A percentile compares a stretch with the other conserved stretches of the same genome.
Evolutionary conservation across 2,888 invertebrate genomes (phyloP).

Genomic region (Drosophila eohydei): DNA sequence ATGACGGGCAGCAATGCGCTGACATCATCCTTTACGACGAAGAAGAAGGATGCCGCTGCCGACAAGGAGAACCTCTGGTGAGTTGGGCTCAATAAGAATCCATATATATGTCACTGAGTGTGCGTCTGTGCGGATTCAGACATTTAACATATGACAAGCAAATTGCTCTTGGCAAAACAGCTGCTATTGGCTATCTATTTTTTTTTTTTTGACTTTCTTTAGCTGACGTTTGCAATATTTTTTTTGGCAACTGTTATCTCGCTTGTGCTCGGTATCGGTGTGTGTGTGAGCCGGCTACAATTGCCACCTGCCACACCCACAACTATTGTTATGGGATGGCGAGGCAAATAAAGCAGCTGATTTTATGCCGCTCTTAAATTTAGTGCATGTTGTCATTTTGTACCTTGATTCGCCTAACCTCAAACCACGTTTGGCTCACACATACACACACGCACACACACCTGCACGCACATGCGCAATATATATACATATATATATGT

Average conservation of each 20-base stretch:
- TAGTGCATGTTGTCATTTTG: slow-evolving; percentile 57
- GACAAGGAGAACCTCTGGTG: slow-evolving; percentile 84
- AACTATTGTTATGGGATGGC: not conserved
- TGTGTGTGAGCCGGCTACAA: slow-evolving; percentile 35
- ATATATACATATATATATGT: not conserved
- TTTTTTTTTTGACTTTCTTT: slow-evolving; percentile 52
- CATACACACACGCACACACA: slow-evolving; percentile 19
- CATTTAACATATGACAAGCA: slow-evolving; percentile 4
- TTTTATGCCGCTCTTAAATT: slow-evolving; percentile 39
- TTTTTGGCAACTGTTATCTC: slow-evolving; percentile 19
- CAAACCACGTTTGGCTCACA: slow-evolving; percentile 54
- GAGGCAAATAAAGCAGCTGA: slow-evolving; percentile 52
- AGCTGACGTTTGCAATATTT: slow-evolving; percentile 67
- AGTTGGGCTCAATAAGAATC: slow-evolving; percentile 43
- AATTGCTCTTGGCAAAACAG: slow-evolving; percentile 25
- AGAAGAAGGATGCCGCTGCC: slow-evolving; percentile 83
- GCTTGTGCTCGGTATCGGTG: slow-evolving; percentile 1
- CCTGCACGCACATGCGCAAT: slow-evolving; percentile 10
- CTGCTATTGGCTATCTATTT: slow-evolving; percentile 32
- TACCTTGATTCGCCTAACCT: slow-evolving; percentile 52
- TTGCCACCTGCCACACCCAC: slow-evolving; percentile 29
- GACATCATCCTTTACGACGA: slow-evolving; percentile 83
- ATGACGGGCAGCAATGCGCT: slow-evolving; percentile 83
- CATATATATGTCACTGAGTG: not conserved
- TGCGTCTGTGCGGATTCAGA: not conserved